Base-by-base conservation (phyloP, 1,140 invertebrate genomes). In the Melitaea cinxia region DNA sequence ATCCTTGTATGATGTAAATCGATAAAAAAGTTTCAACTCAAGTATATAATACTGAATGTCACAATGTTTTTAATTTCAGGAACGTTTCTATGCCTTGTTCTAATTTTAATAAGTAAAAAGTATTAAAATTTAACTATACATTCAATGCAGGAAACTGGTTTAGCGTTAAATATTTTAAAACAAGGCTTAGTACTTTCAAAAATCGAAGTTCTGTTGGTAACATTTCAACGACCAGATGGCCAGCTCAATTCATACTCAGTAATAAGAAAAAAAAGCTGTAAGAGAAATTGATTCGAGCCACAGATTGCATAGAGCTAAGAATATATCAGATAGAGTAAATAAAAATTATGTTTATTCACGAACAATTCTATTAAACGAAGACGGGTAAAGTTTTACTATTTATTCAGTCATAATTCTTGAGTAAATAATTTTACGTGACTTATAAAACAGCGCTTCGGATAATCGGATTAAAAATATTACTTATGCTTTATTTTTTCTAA, bases 241-340 rank as follows among this genome's bases (percentile, higher is more conserved):
- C 71, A 59, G 71, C 58, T 72, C 62, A 71, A 78, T 79, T 77
- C 70, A 70, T 72, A 57, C 70, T 70, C 65, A 28, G 49, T 62
- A 78, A 77, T 65, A 70, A 73, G 63, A 70, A 81, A 77, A 82
- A 82, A 80, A 78, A 45, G 52, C 50, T 66, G 62, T 65, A 58
- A 80, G 72, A 79, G 78, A 80, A 78, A 83, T 81, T 83, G 80
- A 83, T 80, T 81, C 74, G 80, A 66, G 70, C 60, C 72, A 53
- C 72, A 72, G 72, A 68, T 57, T 3, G 49, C 39, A 52, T 59
- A 78, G 76, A 74, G 60, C 54, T 57, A 54, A 15, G 28, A 63
- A 66, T 12, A 17, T 35, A 58, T 62, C 26, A 74, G 68, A 73
- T 26, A 74, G 69, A 74, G 33, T 39, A 26, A 56, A 39, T 23